Conservation (phyloP, 2,888 invertebrate genomes). For the Diplazon laetatorius region DNA sequence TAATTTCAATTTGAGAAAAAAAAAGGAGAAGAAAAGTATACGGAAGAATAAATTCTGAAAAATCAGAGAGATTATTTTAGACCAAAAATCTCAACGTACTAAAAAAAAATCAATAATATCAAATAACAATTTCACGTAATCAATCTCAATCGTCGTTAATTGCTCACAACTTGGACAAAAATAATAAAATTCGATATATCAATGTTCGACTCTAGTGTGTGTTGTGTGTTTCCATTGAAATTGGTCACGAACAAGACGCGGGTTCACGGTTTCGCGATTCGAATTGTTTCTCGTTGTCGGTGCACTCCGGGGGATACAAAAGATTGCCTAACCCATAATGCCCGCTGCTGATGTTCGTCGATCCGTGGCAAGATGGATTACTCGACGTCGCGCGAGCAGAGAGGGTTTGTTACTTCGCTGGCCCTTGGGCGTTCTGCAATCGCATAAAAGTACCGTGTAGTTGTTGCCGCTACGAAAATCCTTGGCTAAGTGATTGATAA, state of each 20-base stretch:
- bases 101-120: no score
- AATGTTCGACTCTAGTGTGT: no score
- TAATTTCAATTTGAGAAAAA: no score
- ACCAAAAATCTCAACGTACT: no score
- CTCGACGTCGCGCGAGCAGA: slow-evolving; percentile 64
- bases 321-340: slow-evolving; percentile 56
- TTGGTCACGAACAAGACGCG: background rate
- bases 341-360: slow-evolving; percentile 69
- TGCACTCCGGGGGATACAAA: slow-evolving; percentile 5
- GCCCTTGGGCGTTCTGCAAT: slow-evolving; percentile 34
- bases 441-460: slow-evolving; percentile 20
- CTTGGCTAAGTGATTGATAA: slow-evolving; percentile 75
- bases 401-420: slow-evolving; percentile 54
- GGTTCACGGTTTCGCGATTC: slow-evolving; percentile 31
- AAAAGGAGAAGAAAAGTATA: no score
- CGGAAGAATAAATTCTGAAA: no score
- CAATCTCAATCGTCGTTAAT: no score
- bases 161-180: no score
- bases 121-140: no score
- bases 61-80: no score
- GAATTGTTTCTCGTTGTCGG: slow-evolving; percentile 17
- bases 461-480: slow-evolving; percentile 41
- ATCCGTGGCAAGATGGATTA: slow-evolving; percentile 70
- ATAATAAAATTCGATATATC: no score
- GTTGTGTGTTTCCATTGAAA: background rate